These are phyloP conservation scores for Megathymus violae DNA, from an alignment of 1,140 invertebrate species.

Conservation along the genomic window DNA sequence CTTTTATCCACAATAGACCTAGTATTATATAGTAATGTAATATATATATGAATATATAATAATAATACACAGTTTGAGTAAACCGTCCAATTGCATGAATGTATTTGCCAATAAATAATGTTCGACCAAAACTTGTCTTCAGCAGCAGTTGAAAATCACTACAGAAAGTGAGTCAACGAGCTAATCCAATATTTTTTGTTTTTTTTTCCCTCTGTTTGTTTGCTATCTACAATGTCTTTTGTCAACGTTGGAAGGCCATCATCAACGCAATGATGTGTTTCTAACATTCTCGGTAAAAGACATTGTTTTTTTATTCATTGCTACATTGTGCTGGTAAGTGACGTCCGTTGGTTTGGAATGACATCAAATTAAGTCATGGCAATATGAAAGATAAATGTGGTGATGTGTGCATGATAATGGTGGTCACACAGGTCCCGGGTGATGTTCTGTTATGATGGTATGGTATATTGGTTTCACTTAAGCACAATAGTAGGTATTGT, in stretches of 20 bases:
- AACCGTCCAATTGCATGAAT: constrained; percentile 65
- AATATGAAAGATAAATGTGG: constrained; percentile 37
- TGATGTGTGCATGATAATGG: constrained; percentile 50
- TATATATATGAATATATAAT: constrained; percentile 12
- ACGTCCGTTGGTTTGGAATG: constrained; percentile 50
- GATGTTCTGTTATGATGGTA: constrained; percentile 45
- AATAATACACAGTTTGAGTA: constrained; percentile 18
- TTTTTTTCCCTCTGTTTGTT: constrained; percentile 64
- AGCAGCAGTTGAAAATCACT: constrained; percentile 54
- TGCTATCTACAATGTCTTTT: constrained; percentile 71
- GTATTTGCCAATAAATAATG: constrained; percentile 82
- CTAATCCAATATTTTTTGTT: constrained; percentile 54
- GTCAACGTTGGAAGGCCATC: constrained; percentile 33
- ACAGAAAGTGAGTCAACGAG: constrained; percentile 58
- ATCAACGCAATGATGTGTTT: neutral
- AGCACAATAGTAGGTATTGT: constrained; percentile 48
- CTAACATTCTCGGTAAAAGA: constrained; percentile 37
- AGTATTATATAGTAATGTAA: constrained; percentile 6
- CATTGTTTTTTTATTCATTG: constrained; percentile 50
- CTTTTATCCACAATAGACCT: neutral
- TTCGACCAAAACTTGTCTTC: constrained; percentile 49
- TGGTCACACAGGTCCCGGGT: constrained; percentile 39
- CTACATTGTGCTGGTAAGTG: constrained; percentile 68
- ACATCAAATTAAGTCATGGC: constrained; percentile 30
- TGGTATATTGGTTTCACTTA: constrained; percentile 64